These are phyloP conservation scores for Austrolebias charrua DNA, from an alignment of 2,797 vertebrate genomes.

Conservation along the genomic window DNA sequence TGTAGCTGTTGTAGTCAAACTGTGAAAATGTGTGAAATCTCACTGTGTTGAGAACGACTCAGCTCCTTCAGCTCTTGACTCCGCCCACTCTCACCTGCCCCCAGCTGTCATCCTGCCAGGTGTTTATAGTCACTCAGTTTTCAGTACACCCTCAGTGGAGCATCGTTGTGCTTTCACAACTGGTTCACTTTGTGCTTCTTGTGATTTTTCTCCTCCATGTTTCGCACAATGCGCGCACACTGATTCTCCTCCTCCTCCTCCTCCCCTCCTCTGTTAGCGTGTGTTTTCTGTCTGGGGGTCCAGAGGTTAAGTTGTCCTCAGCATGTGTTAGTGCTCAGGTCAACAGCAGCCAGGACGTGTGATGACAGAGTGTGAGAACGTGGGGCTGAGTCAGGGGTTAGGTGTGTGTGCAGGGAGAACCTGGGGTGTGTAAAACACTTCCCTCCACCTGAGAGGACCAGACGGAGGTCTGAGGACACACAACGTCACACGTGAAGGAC, in stretches of 20 bases:
- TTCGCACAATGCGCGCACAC: neutral
- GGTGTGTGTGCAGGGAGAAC: constrained; percentile 60
- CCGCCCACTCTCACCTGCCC: too few relatives aligned
- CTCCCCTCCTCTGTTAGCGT: constrained; percentile 33
- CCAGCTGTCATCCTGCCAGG: too few relatives aligned
- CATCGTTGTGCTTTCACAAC: too few relatives aligned
- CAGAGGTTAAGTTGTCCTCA: constrained; percentile 74
- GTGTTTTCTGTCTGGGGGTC: constrained; percentile 64
- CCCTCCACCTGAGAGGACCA: constrained; percentile 38
- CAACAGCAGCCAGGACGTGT: constrained; percentile 64
- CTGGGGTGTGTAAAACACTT: constrained; percentile 22
- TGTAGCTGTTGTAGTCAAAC: too few relatives aligned
- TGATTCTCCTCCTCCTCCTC: constrained; percentile 5
- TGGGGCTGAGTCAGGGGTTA: constrained; percentile 66
- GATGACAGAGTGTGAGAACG: constrained; percentile 74
- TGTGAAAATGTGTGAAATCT: too few relatives aligned
- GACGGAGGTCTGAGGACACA: neutral
- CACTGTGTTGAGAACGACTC: too few relatives aligned
- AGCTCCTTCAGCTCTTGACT: too few relatives aligned
- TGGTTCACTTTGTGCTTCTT: too few relatives aligned
- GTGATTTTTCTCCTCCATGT: too few relatives aligned
- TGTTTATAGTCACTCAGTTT: too few relatives aligned
- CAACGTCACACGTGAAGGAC: too few relatives aligned
- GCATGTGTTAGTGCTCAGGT: constrained; percentile 74
- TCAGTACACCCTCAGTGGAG: too few relatives aligned